phyloP scores from a whole-genome alignment of 2,113 vertebrate species.

The Vidua chalybeata region DNA sequence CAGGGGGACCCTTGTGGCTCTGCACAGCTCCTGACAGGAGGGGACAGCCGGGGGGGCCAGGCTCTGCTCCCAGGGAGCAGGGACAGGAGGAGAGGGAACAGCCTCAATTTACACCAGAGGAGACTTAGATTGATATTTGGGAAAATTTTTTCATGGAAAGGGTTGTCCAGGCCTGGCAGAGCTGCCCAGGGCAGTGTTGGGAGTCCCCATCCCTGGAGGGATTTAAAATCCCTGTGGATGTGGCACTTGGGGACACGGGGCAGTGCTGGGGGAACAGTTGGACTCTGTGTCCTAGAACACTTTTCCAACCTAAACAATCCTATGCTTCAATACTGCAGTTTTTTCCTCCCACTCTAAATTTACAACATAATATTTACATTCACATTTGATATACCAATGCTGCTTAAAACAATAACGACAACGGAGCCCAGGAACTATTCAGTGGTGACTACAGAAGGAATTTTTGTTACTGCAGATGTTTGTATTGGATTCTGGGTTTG shows the following conservation, averaged over 20 bases:
- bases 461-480: slow-evolving; percentile 15
- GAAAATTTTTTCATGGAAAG: neutral
- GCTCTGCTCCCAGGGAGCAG: neutral
- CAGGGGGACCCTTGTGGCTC: neutral
- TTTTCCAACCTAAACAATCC: neutral
- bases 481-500: slow-evolving; percentile 2
- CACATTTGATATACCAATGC: neutral
- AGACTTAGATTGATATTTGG: accelerated
- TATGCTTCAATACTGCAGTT: neutral
- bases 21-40: neutral
- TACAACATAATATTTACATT: slow-evolving; percentile 23
- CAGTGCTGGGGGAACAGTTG: neutral
- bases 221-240: neutral
- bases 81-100: accelerated
- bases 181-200: neutral
- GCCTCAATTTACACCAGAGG: accelerated
- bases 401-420: slow-evolving; percentile 9
- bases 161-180: neutral
- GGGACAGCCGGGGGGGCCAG: accelerated
- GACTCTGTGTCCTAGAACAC: neutral
- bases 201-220: neutral
- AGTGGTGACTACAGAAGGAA: neutral
- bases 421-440: neutral
- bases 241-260: neutral
- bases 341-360: neutral